Evolutionary conservation across 2,797 vertebrate species (phyloP).

Genomic region (Geotrypetes seraphini): DNA sequence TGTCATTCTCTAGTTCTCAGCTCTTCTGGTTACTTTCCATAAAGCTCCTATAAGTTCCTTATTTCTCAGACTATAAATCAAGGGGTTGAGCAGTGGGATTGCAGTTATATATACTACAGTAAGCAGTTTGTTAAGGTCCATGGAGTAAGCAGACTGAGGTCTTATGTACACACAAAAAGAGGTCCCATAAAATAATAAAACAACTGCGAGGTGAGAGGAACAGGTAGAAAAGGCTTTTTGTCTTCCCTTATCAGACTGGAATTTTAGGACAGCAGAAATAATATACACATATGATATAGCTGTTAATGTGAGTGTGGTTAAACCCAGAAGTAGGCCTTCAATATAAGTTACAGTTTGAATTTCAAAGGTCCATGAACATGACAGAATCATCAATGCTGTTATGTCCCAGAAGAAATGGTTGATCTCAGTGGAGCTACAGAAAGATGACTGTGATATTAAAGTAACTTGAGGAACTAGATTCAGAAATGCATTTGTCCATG

Average conservation of each 20-base stretch:
- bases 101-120: not conserved
- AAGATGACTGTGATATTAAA: slow-evolving; percentile 2
- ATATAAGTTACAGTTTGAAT: slow-evolving; percentile 9
- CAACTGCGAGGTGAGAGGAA: slow-evolving; percentile 7
- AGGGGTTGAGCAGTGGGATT: slow-evolving; percentile 3
- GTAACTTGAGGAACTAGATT: slow-evolving; percentile 9
- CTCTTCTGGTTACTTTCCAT: too few relatives aligned
- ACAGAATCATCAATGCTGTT: slow-evolving; percentile 16
- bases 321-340: not conserved
- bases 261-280: not conserved
- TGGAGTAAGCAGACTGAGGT: not conserved
- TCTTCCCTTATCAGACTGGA: not conserved
- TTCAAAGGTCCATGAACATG: not conserved
- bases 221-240: slow-evolving; percentile 15
- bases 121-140: not conserved
- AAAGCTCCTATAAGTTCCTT: slow-evolving; percentile 6
- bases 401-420: slow-evolving; percentile 18
- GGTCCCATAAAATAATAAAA: slow-evolving; percentile 4
- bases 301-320: not conserved
- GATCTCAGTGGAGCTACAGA: slow-evolving; percentile 7
- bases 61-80: slow-evolving; percentile 18
- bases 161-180: slow-evolving; percentile 1
- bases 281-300: slow-evolving; percentile 7
- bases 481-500: too few relatives aligned
- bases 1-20: too few relatives aligned